Base-by-base conservation (phyloP, 2,797 vertebrate species). In the Halcyon badia region DNA sequence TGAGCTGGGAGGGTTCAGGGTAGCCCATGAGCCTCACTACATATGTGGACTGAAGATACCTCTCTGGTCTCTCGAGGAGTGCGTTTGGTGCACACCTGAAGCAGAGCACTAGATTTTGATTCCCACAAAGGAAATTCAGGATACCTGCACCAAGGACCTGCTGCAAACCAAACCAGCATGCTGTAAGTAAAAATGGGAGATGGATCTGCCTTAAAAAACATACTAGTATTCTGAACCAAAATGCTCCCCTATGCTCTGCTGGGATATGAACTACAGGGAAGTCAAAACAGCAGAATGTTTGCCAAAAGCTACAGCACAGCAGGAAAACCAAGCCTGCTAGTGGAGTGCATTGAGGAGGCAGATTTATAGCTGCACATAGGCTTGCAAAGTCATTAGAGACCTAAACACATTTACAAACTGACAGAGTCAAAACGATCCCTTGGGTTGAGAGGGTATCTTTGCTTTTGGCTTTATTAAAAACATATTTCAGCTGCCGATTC, bases 401-500 rank as follows among this genome's bases (percentile, higher is more conserved):
- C 48, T 66, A 52, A 85, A 68, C 1, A 9, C 28, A 20, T 75
- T 83, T 78, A 46, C 60, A 91, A 86, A 37, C 26, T 37, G 30
- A 65, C 0, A 14, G 19, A 49, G 22, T 56, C n/a, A 77, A 85
- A 95, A 80, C 0, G 1, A 68, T 33, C 51, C 48, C 84, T 62
- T 14, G 33, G n/a, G 44, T 71, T 89, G n/a, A 83, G 44, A 70
- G 20, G 7, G 10, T 70, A 64, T 35, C 52, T 73, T 44, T 4
- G 18, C 8, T 64, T 80, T 83, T 80, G 89, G 9, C 24, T 37
- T 83, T 89, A 87, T 56, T 91, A 88, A 85, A 91, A 91, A 60
- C 20, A 46, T 77, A 73, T 64, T 95, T 91, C 61, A 85, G 39
- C 46, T 77, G n/a, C 60, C 35, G 44, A 57, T 86, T 89, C 46